Evolutionary conservation across 2,888 invertebrate species (phyloP).

Genomic region (Meta bourneti): DNA sequence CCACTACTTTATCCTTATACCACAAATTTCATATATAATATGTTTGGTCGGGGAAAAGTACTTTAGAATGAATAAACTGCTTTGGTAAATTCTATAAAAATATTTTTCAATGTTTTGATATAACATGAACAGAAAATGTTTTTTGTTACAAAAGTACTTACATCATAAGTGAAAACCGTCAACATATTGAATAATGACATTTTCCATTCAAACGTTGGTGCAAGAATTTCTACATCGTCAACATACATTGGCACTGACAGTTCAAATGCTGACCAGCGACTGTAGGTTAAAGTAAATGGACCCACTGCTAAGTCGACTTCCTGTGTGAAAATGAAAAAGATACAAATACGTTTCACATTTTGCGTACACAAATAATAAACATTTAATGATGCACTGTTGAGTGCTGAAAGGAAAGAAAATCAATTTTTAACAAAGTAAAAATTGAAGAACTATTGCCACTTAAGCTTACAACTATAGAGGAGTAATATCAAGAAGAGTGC

Average conservation of each 20-base stretch:
- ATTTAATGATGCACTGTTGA: neutral
- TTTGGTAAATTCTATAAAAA: too few species aligned
- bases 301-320: constrained; percentile 66
- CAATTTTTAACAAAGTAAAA: neutral
- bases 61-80: too few species aligned
- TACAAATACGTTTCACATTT: neutral
- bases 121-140: neutral
- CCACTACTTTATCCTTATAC: too few species aligned
- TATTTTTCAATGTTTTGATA: neutral
- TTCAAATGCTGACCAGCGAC: constrained; percentile 17
- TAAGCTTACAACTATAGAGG: neutral
- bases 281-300: constrained; percentile 48
- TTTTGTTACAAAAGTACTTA: neutral
- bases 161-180: constrained; percentile 24
- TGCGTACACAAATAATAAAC: neutral
- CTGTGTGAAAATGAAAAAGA: constrained; percentile 15
- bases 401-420: neutral
- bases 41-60: too few species aligned
- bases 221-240: constrained; percentile 54
- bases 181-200: constrained; percentile 54
- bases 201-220: constrained; percentile 40
- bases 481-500: too few species aligned
- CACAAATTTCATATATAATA: too few species aligned
- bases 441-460: neutral
- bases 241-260: constrained; percentile 47